Evolutionary conservation across 1,140 invertebrate species (phyloP), one percentile per base, ranked within the genome.

Genomic region (Cyrtorhinus lividipennis): DNA sequence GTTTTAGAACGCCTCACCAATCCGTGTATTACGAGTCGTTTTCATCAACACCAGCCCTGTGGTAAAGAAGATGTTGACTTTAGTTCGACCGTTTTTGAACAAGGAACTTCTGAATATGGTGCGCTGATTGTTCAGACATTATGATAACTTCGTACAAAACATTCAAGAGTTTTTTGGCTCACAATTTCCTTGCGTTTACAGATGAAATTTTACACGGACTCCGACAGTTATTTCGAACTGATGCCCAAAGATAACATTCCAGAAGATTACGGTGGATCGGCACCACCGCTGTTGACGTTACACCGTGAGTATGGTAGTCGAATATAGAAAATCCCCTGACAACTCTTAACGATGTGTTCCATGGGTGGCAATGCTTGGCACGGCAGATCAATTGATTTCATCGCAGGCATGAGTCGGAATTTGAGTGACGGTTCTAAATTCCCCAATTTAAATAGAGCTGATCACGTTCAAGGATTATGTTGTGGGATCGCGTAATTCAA

Each of bases 41-140:
- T 64, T 68, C 23, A 66, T 69, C 23, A 69, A 69, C 24, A 63
- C 67, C 10, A 69, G 65, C 56, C 46, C 65, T 2, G 67, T 67
- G 13, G 60, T 67, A 22, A 66, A 69, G 46, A 67, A 66, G 26
- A 30, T 69, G 18, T 58, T 69, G 1, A 65, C 25, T 13, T 57
- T 68, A 56, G 48, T 66, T 10, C 65, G 62, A 57, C 67, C 67
- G 5, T 66, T 69, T 24, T 24, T 68, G 23, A 66, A 61, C 27
- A 65, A 68, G 56, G 65, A 68, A 58, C n/a, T 68, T 18, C 61
- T 66, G 18, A 65, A 65, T 46, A 68, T 68, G 67, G 67, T 68
- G 48, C 56, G 61, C n/a, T 2, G 20, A 61, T 57, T 61, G n/a
- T n/a, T n/a, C 26, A 22, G n/a, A n/a, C n/a, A n/a, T 56, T 20